Conservation (phyloP, 2,888 invertebrate genomes). For the Phortica magna region DNA sequence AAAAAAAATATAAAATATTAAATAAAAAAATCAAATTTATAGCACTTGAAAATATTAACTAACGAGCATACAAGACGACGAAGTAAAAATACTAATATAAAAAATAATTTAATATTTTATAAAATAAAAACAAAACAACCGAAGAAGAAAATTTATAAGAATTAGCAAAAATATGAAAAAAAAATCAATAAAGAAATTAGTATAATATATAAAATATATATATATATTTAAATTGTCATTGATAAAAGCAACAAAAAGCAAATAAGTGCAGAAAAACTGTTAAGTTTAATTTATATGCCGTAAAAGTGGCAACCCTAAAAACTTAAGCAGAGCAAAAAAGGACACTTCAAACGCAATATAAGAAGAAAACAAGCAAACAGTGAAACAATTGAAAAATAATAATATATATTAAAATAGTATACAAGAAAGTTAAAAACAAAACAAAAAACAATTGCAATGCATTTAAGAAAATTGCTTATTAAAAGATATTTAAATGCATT, state of each 20-base stretch:
- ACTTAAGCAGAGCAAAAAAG: background rate
- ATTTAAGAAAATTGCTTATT: slow-evolving; percentile 21
- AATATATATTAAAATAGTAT: background rate
- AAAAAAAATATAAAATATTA: slow-evolving; percentile 25
- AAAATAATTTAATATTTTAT: slow-evolving; percentile 14
- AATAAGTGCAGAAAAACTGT: slow-evolving; percentile 8
- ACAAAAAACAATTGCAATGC: background rate
- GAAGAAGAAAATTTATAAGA: background rate
- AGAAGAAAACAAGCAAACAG: background rate
- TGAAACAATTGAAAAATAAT: background rate
- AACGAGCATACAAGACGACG: slow-evolving; percentile 23
- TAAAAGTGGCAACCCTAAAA: background rate
- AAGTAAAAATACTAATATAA: slow-evolving; percentile 21
- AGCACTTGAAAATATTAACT: slow-evolving; percentile 48
- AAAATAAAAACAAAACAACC: background rate
- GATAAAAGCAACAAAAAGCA: background rate
- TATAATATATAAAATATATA: slow-evolving; percentile 5
- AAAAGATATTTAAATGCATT: background rate
- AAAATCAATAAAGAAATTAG: slow-evolving; percentile 1
- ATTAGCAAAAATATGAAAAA: slow-evolving; percentile 6
- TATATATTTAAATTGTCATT: slow-evolving; percentile 18
- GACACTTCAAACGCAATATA: background rate
- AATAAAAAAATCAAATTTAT: slow-evolving; percentile 41
- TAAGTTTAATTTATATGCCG: slow-evolving; percentile 27
- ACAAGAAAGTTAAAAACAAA: background rate